phyloP scores from a whole-genome alignment of 2,888 invertebrate genomes.

The Unio pictorum region DNA sequence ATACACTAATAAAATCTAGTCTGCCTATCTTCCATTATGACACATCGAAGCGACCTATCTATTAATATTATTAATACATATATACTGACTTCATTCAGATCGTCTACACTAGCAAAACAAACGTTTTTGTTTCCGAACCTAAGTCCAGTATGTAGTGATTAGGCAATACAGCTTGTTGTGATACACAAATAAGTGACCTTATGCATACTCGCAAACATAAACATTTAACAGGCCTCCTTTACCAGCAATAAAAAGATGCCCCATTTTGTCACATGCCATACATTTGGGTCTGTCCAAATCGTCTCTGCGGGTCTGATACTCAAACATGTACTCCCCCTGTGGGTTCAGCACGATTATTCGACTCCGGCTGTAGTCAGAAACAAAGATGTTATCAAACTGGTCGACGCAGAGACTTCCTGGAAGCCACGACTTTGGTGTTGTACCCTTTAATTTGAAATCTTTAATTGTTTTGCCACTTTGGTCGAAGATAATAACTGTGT shows the following conservation, averaged over 20 bases:
- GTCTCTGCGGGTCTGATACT: constrained; percentile 31
- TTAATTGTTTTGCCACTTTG: constrained; percentile 23
- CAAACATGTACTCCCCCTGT: constrained; percentile 30
- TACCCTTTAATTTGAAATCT: constrained; percentile 27
- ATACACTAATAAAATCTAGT: no score
- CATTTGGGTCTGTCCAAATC: constrained; percentile 36
- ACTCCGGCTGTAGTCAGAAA: constrained; percentile 35
- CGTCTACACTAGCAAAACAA: no score
- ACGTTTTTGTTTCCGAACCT: no score
- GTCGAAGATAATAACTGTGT: constrained; percentile 34
- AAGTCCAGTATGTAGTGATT: no score
- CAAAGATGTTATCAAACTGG: constrained; percentile 41
- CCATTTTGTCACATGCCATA: constrained; percentile 32
- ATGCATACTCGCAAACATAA: constrained; percentile 34
- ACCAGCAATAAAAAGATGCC: constrained; percentile 32
- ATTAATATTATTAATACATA: no score
- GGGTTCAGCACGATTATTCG: constrained; percentile 36
- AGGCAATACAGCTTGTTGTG: no score
- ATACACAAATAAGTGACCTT: not conserved
- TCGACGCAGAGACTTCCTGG: constrained; percentile 41
- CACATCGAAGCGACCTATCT: no score
- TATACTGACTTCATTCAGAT: no score
- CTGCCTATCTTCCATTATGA: no score
- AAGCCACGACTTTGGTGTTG: constrained; percentile 28
- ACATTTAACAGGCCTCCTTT: constrained; percentile 38